Evolutionary conservation across 2,797 vertebrate genomes (phyloP).

Genomic region (Lithobates pipiens): DNA sequence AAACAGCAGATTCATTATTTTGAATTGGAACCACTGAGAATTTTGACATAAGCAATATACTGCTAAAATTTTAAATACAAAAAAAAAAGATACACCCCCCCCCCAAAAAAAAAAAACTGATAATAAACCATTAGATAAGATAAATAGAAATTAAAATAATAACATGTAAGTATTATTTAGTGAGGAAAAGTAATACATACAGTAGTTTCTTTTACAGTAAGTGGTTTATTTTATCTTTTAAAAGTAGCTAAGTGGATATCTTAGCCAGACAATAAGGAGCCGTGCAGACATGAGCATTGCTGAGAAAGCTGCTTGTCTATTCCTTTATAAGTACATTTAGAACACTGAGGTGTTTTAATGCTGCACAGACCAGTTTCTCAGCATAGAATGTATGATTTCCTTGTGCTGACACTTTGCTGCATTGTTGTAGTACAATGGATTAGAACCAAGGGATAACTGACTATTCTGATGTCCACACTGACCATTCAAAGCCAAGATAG

Average conservation of each 20-base stretch:
- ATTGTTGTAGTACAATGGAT: background rate
- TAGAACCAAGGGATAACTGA: background rate
- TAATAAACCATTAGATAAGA: background rate
- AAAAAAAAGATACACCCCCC: background rate
- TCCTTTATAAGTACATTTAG: conserved; percentile 9
- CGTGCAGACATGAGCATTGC: conserved; percentile 10
- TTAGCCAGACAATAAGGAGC: conserved; percentile 44
- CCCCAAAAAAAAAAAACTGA: background rate
- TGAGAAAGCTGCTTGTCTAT: conserved; percentile 8
- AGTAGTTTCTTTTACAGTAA: conserved; percentile 24
- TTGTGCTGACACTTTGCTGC: background rate
- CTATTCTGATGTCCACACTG: too few relatives aligned
- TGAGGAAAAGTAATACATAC: background rate
- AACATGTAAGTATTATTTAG: background rate
- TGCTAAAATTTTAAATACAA: background rate
- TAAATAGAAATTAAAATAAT: background rate
- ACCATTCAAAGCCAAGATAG: background rate
- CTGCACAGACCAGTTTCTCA: background rate
- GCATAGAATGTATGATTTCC: background rate
- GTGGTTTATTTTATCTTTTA: conserved; percentile 25
- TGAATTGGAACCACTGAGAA: conserved; percentile 53
- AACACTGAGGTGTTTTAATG: conserved; percentile 8
- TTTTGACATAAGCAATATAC: conserved; percentile 33
- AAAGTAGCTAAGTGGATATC: conserved; percentile 43
- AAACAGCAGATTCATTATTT: conserved; percentile 20